Conservation (phyloP, 2,113 vertebrate genomes). For the Heptranchias perlo region DNA sequence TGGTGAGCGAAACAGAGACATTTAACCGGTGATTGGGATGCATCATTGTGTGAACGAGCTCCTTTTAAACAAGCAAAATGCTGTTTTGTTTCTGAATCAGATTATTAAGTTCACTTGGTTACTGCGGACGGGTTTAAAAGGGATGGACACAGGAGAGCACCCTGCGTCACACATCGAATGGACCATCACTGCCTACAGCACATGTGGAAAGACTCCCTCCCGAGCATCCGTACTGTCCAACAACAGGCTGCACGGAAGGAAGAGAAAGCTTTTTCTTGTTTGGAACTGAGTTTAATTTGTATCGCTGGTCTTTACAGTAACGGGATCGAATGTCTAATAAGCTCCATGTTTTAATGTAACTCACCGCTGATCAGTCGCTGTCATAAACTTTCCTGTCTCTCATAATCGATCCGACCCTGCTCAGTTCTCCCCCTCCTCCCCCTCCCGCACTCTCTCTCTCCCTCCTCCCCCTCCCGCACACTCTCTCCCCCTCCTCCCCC, state of each 20-base stretch:
- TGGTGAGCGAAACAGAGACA: background rate
- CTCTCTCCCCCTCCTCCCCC: background rate
- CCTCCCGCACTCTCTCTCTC: constrained; percentile 3
- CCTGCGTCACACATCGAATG: background rate
- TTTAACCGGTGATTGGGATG: background rate
- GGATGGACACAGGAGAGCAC: background rate
- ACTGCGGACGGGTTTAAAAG: no score
- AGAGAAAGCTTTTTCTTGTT: no score
- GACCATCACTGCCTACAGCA: background rate
- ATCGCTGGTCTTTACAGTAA: background rate
- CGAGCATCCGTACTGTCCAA: background rate
- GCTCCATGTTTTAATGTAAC: background rate
- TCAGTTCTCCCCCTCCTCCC: background rate
- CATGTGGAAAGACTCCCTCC: background rate
- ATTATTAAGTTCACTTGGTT: constrained; percentile 28
- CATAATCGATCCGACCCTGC: background rate
- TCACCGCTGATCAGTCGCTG: background rate
- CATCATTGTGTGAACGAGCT: background rate
- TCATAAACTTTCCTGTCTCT: background rate
- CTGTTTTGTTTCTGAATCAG: constrained; percentile 38
- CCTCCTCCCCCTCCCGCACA: constrained; percentile 49
- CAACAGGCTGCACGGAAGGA: background rate
- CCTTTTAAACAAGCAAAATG: background rate
- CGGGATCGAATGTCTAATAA: background rate
- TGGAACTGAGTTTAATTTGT: background rate